Base-by-base conservation (phyloP, 2,888 invertebrate genomes). In the Pogonocherus hispidulus region DNA sequence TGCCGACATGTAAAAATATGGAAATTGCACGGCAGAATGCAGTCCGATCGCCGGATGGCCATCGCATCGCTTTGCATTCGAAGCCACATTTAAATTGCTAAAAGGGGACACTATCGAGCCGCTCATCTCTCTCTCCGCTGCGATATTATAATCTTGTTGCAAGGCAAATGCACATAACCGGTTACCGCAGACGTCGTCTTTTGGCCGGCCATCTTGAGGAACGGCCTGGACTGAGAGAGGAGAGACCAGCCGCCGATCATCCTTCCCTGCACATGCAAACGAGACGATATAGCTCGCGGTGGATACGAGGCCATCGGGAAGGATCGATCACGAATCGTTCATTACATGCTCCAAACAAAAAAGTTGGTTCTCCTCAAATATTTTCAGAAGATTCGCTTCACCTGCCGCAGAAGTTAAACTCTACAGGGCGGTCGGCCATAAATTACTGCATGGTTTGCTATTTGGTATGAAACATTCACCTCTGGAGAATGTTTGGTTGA, bases 11-110 rank as follows among this genome's bases (percentile, higher is more conserved):
- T 78, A 78, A 77, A 79, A 77, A 76, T 78, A 79, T 78, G 79
- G 77, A 78, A 79, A 79, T 79, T 75, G 77, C 71, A 68, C 73
- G 74, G 72, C 74, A 81, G 79, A 81, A 81, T 81, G 81, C 80
- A 74, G 79, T 76, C 77, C 76, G 78, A 76, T 77, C 77, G 74
- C 77, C 72, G 78, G 80, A 79, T 77, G 77, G 79, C 77, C 79
- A 79, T 79, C 78, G 78, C 80, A 80, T 80, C 82, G 83, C 79
- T 84, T 85, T 84, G 84, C 84, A 85, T 85, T 84, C 81, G 82
- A 82, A 81, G 80, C 82, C 80, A 82, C 84, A 85, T 86, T 86
- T 86, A 85, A 85, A 86, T 86, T 85, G 86, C 86, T 85, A 85
- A 85, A 85, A 84, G 83, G 84, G 84, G 83, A 84, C 84, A 84